Conservation (phyloP, 2,113 vertebrate genomes). For the Columba janthina region DNA sequence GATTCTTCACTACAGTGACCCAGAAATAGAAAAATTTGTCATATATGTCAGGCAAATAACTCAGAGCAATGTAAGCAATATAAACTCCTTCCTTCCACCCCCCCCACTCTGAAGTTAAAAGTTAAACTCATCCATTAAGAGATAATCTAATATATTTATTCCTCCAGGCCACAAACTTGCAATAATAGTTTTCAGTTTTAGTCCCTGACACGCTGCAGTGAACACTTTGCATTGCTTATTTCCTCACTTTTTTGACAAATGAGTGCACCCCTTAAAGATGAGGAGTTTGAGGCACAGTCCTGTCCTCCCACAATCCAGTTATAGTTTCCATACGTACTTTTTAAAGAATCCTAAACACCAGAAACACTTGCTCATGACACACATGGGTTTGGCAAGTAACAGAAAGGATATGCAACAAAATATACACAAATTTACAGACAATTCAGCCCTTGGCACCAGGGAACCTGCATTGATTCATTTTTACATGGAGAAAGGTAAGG, state of each 20-base stretch:
- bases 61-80: background rate
- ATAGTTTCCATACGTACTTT: background rate
- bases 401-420: background rate
- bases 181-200: background rate
- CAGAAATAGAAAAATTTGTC: background rate
- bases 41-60: background rate
- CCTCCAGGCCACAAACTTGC: background rate
- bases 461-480: rapidly evolving
- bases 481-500: background rate
- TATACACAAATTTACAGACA: background rate
- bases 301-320: background rate
- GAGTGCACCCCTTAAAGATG: background rate
- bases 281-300: background rate
- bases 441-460: background rate
- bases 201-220: background rate
- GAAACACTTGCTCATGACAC: background rate
- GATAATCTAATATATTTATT: background rate
- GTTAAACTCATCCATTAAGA: background rate
- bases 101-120: background rate
- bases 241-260: background rate
- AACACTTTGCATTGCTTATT: background rate
- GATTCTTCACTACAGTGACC: background rate
- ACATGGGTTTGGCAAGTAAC: background rate
- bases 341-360: background rate
- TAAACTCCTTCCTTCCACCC: background rate